Evolutionary conservation across 2,888 invertebrate genomes (phyloP).

Genomic region (Andricus quercusramuli): DNA sequence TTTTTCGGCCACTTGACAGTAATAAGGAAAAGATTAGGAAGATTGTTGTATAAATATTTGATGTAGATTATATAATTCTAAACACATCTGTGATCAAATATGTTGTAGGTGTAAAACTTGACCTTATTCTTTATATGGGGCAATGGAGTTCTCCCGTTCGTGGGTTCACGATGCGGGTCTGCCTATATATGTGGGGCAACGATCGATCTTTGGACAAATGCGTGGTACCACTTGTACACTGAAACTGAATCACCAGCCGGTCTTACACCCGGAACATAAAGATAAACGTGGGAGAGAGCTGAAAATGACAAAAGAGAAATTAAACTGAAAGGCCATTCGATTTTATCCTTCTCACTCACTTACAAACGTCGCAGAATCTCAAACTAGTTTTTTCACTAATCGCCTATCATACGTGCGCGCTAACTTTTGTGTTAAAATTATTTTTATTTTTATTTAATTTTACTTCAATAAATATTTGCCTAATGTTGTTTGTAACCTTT

Average conservation of each 20-base stretch:
- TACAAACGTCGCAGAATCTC: neutral
- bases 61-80: neutral
- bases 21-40: no score
- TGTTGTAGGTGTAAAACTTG: constrained; percentile 60
- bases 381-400: neutral
- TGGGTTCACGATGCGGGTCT: constrained; percentile 20
- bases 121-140: constrained; percentile 58
- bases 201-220: constrained; percentile 56
- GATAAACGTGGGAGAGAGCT: constrained; percentile 7
- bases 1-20: no score
- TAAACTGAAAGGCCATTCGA: neutral
- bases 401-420: no score
- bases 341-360: neutral
- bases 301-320: constrained; percentile 26
- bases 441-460: no score
- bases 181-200: constrained; percentile 34
- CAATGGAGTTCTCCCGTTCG: constrained; percentile 45
- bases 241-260: neutral
- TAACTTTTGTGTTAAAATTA: no score
- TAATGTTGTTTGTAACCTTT: no score
- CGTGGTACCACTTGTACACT: constrained; percentile 17
- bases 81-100: neutral
- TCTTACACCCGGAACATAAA: constrained; percentile 13
- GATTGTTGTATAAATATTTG: neutral
- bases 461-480: no score